Base-by-base conservation (phyloP, 2,888 invertebrate genomes). In the Xylota segnis region DNA sequence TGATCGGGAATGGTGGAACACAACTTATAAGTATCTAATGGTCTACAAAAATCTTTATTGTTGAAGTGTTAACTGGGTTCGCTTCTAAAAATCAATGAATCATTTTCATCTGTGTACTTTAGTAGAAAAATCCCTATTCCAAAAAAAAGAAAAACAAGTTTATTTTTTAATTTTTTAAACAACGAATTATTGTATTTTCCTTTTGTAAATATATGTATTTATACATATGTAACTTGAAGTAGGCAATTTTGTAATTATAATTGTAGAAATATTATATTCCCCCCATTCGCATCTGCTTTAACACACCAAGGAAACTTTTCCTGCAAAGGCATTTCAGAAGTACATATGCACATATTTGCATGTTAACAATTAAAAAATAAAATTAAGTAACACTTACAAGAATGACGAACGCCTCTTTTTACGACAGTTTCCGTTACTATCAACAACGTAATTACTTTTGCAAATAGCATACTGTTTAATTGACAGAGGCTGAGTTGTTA, bases 351-450 rank as follows among this genome's bases (percentile, higher is more conserved):
- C n/a, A n/a, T n/a, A n/a, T n/a, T n/a, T n/a, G n/a, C n/a, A n/a
- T n/a, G n/a, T n/a, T n/a, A n/a, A n/a, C n/a, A n/a, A n/a, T n/a
- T 47, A 43, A 40, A 47, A 0, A 27, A 16, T 9, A 12, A 23
- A 14, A 23, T 7, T 18, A 16, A 43, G n/a, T 58, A 23, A 43
- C 14, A 63, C 75, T 76, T 23, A 82, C 82, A 82, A 34, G 7
- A 82, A 37, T 2, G 29, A 18, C 4, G 43, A 34, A n/a, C 70
- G 54, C n/a, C 23, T 70, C 1, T 40, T 52, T 7, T 16, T 52
- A 7, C n/a, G 37, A 23, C 71, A 71, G 6, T 71, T 71, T 6
- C 37, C 43, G 14, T 12, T 47, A 7, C 5, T 7, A 37, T 59
- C 43, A 59, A 23, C 12, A 4, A 16, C 23, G n/a, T 40, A 37